Percentiles rank a stretch among this genome's conserved stretches.
These are phyloP conservation scores for Patagioenas fasciata DNA, from an alignment of 2,113 vertebrate species.

Conservation along the genomic window DNA sequence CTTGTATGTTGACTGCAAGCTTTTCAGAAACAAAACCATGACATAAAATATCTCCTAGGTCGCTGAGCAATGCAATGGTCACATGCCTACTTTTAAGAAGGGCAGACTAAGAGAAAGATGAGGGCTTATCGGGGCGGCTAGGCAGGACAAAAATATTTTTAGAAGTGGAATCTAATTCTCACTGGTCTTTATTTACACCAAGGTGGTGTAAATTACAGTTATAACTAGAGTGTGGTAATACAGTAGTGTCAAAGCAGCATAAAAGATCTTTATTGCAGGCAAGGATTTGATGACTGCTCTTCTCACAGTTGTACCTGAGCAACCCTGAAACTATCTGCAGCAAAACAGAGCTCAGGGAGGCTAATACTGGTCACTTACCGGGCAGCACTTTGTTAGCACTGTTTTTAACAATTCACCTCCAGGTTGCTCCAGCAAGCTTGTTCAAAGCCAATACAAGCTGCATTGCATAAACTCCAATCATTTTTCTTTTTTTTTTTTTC, in stretches of 20 bases:
- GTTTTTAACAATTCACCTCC: background rate
- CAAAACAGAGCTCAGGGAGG: background rate
- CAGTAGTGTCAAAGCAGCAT: background rate
- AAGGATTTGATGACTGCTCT: background rate
- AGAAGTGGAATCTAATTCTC: background rate
- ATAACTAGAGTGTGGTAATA: background rate
- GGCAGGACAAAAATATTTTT: background rate
- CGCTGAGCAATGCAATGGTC: background rate
- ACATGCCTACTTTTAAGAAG: background rate
- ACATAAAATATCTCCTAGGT: conserved; percentile 4
- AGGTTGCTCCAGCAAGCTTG: background rate
- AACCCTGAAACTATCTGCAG: background rate
- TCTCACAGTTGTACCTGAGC: background rate
- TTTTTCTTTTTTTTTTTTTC: background rate
- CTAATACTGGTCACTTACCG: background rate
- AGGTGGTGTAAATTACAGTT: background rate
- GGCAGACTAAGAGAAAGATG: background rate
- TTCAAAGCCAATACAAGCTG: background rate
- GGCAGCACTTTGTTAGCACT: background rate
- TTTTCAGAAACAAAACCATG: conserved; percentile 34
- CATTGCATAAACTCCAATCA: background rate
- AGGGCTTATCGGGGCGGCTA: background rate
- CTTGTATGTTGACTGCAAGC: conserved; percentile 39
- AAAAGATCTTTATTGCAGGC: background rate
- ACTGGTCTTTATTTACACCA: background rate